Evolutionary conservation across 2,113 vertebrate species (phyloP).

Genomic region (Machaerirhynchus nigripectus): DNA sequence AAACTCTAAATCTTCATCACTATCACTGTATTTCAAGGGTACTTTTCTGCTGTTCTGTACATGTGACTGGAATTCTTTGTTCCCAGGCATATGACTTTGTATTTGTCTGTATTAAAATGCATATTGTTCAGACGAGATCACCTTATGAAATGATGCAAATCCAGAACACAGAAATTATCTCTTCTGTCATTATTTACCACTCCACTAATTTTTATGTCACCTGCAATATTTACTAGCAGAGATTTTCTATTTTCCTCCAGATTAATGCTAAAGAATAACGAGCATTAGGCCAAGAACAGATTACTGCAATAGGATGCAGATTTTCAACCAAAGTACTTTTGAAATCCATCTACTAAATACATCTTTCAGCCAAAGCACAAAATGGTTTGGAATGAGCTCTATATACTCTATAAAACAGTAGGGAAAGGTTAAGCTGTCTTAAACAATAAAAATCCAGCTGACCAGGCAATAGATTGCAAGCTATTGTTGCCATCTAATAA

Average conservation of each 20-base stretch:
- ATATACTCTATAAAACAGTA: not conserved
- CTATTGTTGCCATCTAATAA: slow-evolving; percentile 8
- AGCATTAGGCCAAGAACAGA: not conserved
- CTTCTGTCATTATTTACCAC: slow-evolving; percentile 30
- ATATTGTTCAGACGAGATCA: slow-evolving; percentile 35
- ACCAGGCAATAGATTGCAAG: slow-evolving; percentile 21
- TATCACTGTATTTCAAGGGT: slow-evolving; percentile 31
- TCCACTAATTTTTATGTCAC: slow-evolving; percentile 41
- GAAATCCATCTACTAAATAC: not conserved
- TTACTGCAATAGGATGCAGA: not conserved
- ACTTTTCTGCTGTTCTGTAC: not conserved
- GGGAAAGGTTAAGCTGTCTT: slow-evolving; percentile 19
- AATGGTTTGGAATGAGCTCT: not conserved
- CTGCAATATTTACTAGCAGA: slow-evolving; percentile 26
- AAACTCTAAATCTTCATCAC: slow-evolving; percentile 28
- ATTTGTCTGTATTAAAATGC: slow-evolving; percentile 1
- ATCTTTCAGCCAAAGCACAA: not conserved
- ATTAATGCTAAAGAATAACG: slow-evolving; percentile 1
- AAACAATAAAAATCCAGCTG: slow-evolving; percentile 46
- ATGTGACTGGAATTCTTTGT: slow-evolving; percentile 8
- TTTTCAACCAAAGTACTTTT: not conserved
- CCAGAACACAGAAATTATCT: slow-evolving; percentile 2
- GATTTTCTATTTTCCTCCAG: not conserved
- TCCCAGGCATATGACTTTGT: slow-evolving; percentile 13
- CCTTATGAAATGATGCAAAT: not conserved